Evolutionary conservation across 2,113 vertebrate species (phyloP), one percentile per base, ranked within the genome.

Genomic region (Puma concolor): DNA sequence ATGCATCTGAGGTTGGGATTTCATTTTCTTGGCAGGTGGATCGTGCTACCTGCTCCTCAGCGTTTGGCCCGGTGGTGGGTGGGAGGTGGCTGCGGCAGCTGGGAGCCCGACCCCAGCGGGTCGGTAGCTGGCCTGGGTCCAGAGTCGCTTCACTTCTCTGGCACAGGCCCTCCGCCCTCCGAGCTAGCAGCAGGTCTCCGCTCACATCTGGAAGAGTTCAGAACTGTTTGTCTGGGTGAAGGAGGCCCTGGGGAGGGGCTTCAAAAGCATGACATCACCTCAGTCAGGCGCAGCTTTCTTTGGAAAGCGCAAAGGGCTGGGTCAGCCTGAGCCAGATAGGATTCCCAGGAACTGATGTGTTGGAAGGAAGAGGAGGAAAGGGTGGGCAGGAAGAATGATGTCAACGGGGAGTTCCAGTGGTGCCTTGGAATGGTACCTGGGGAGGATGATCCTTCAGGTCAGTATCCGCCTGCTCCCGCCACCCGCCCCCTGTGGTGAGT

Each of bases 191-290:
- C 38, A 72, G 95, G 97, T 97, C 97, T 88, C 77, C 36, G 0
- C 77, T 60, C 88, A 97, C 98, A 98, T 98, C 98, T 98, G 98
- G 98, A 98, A 92, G 38, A 96, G 96, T 91, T 98, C 96, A 97
- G 3, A 97, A 98, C 91, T 96, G 80, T 98, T 98, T 98, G 97
- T 97, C 81, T 94, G 98, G 98, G 96, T 98, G 97, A 98, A 98
- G 93, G 97, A 96, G 98, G 97, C 96, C 96, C 97, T 60, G 92
- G 97, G 98, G 98, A 96, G 96, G 96, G 98, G 54, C 72, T 66
- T 95, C 95, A 60, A 94, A 96, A 95, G 96, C 29, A 4, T 96
- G 97, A 76, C 96, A n/a, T 97, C 97, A 97, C 83, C 87, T n/a
- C 79, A 52, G 25, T 21, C 97, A 93, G 88, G 94, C n/a, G 5